Evolutionary conservation across 2,113 vertebrate species (phyloP).

Genomic region (Periophthalmodon schlosseri): DNA sequence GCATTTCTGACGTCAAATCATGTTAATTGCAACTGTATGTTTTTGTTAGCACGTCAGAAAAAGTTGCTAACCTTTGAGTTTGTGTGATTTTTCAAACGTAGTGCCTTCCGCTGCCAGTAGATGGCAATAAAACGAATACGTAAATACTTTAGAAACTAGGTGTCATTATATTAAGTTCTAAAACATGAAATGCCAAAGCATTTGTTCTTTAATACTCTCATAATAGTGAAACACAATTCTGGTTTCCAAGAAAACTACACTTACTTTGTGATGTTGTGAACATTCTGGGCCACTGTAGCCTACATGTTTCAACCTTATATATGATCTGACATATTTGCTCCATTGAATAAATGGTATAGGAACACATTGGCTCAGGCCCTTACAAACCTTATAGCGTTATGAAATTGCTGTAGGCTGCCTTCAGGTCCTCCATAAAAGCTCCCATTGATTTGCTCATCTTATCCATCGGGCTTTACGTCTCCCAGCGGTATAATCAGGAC

Average conservation of each 20-base stretch:
- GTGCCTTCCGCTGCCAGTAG: too few species aligned
- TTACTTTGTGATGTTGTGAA: background rate
- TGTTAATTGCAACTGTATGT: too few species aligned
- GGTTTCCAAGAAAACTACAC: background rate
- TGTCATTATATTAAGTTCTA: background rate
- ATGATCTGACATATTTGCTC: background rate
- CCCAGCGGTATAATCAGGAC: conserved; percentile 24
- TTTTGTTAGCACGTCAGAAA: too few species aligned
- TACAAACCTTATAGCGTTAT: conserved; percentile 2
- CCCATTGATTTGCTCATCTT: conserved; percentile 17
- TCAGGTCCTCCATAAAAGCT: background rate
- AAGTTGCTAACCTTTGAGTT: too few species aligned
- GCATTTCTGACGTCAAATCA: too few species aligned
- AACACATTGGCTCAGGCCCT: background rate
- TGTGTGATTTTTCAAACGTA: too few species aligned
- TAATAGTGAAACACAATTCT: background rate
- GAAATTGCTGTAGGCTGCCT: conserved; percentile 2
- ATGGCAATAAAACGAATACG: too few species aligned
- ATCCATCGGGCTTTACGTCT: conserved; percentile 17
- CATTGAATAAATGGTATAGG: background rate
- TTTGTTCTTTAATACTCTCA: background rate
- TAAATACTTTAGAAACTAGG: too few species aligned
- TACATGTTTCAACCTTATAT: background rate
- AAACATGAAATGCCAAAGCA: too few species aligned
- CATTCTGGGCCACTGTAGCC: background rate